phyloP scores from a whole-genome alignment of 2,888 invertebrate genomes.

The Drosophila lacicola region DNA sequence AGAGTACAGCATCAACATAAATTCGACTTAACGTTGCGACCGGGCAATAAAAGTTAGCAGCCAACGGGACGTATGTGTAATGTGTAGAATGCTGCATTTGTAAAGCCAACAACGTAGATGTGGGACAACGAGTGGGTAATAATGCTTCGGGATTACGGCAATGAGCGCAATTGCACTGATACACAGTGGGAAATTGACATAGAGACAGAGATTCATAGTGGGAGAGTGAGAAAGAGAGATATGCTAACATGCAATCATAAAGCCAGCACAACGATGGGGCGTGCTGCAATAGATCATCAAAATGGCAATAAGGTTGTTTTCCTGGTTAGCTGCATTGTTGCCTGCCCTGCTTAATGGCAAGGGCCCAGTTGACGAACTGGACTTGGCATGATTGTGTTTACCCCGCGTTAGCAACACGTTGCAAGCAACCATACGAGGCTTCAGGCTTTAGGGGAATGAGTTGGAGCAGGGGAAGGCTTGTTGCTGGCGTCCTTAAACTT shows the following conservation, averaged over 20 bases:
- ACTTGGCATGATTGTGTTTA: slow-evolving; percentile 10
- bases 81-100: slow-evolving; percentile 50
- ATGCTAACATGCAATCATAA: slow-evolving; percentile 42
- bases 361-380: slow-evolving; percentile 13
- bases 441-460: neutral
- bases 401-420: slow-evolving; percentile 19
- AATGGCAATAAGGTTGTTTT: slow-evolving; percentile 43
- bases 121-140: slow-evolving; percentile 41
- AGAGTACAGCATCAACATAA: slow-evolving; percentile 68
- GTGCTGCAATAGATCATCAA: slow-evolving; percentile 45
- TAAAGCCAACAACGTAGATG: slow-evolving; percentile 24
- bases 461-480: neutral
- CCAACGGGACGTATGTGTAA: slow-evolving; percentile 53
- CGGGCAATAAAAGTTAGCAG: slow-evolving; percentile 57
- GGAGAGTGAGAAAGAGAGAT: neutral
- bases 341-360: neutral
- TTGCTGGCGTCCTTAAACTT: slow-evolving; percentile 32
- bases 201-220: slow-evolving; percentile 1
- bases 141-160: slow-evolving; percentile 52
- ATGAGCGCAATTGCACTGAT: slow-evolving; percentile 36
- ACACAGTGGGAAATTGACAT: slow-evolving; percentile 1
- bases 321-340: slow-evolving; percentile 32
- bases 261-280: slow-evolving; percentile 26
- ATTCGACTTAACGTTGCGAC: slow-evolving; percentile 74
- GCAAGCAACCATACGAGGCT: slow-evolving; percentile 7